Evolutionary conservation across 2,888 invertebrate genomes (phyloP), one percentile per base, ranked within the genome.

Genomic region (Polymixis lichenea): DNA sequence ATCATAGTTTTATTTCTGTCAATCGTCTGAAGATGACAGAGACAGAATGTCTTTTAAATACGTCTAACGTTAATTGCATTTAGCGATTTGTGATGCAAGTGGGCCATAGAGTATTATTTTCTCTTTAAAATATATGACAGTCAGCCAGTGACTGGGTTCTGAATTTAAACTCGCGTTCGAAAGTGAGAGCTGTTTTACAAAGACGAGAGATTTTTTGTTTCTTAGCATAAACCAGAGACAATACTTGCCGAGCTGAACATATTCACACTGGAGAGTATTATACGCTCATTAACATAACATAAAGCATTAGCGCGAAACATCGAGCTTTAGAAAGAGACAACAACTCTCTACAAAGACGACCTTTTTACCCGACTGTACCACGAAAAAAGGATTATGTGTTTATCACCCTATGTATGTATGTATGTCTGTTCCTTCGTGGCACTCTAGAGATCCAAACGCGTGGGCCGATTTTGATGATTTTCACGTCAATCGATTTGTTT

Each of bases 101-200:
- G 19, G 19, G 58, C 4, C 58, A 60, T 1, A 32, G 28, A 19
- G n/a, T 22, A 53, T 49, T 38, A 70, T 64, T 66, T 72, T 56
- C 43, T 28, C 43, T 72, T 51, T 71, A 28, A 13, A 56, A 70
- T 28, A 17, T 13, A 46, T 9, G 58, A 56, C 32, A 53, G 28
- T 60, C 53, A 76, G 32, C 19, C 32, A 56, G 49, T 38, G 49
- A 43, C 25, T 49, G 25, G 8, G 4, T 28, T 77, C 32, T 46
- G 25, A 53, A 60, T 60, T 25, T 25, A 55, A 56, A 67, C n/a
- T 17, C 22, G n/a, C 13, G 28, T n/a, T 61, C 32, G 77, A 77
- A 77, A 77, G 77, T 77, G 68, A 77, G 68, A 68, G 61, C 22
- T 9, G 43, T n/a, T 32, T 15, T 49, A 67, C 77, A 38, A 22